These are phyloP conservation scores for Elymnias hypermnestra DNA, from an alignment of 1,140 invertebrate species.

Conservation along the genomic window DNA sequence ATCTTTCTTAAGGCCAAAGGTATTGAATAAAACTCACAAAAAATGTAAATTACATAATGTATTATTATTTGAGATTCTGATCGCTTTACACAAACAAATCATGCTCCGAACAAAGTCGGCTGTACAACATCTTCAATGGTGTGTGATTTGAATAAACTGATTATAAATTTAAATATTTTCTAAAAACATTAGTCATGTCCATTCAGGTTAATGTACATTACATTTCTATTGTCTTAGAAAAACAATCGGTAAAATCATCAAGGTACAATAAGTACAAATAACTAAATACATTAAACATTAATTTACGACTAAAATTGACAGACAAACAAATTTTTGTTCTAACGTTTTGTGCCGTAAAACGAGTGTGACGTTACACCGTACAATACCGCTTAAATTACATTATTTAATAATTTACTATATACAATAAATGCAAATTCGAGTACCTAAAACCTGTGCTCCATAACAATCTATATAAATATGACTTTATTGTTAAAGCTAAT, in stretches of 20 bases:
- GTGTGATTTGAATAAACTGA: conserved; percentile 29
- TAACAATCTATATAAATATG: conserved; percentile 74
- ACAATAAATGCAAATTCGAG: conserved; percentile 70
- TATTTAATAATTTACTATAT: conserved; percentile 49
- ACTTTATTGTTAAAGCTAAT: conserved; percentile 68
- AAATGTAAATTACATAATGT: conserved; percentile 64
- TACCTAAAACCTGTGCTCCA: conserved; percentile 71
- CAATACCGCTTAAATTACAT: conserved; percentile 54
- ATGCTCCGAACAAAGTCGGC: conserved; percentile 48
- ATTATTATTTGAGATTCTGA: conserved; percentile 67
- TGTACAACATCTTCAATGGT: conserved; percentile 45
- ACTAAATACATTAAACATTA: conserved; percentile 27
- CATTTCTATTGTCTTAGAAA: conserved; percentile 3
- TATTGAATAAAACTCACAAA: conserved; percentile 37
- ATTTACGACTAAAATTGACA: conserved; percentile 72
- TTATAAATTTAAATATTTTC: not conserved
- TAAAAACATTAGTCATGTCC: not conserved
- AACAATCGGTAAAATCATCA: conserved; percentile 9
- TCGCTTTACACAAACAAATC: conserved; percentile 56
- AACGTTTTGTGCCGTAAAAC: conserved; percentile 75
- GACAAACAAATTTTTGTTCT: conserved; percentile 66
- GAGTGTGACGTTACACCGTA: conserved; percentile 68
- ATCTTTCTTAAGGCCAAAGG: too few species aligned
- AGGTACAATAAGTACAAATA: conserved; percentile 16
- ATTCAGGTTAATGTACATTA: not conserved